Evolutionary conservation across 2,113 vertebrate genomes (phyloP).

Genomic region (Myanophis thanlyinensis): DNA sequence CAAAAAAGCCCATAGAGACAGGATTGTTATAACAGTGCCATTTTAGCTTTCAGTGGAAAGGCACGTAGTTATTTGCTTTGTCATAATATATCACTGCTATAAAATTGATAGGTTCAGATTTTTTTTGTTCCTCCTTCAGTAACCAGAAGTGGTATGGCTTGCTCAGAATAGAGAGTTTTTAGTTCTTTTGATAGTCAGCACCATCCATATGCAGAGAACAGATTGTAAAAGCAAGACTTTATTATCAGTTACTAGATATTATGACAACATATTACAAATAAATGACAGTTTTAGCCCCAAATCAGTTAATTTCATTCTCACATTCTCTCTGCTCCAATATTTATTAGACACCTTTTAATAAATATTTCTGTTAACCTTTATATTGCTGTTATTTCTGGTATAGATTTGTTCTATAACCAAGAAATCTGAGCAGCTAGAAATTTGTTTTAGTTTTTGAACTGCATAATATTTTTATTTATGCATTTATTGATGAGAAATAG

Average conservation of each 20-base stretch:
- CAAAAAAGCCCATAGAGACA: neutral
- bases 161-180: conserved; percentile 53
- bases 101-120: neutral
- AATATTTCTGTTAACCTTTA: conserved; percentile 37
- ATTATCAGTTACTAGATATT: conserved; percentile 54
- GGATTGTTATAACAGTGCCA: neutral
- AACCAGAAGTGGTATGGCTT: conserved; percentile 52
- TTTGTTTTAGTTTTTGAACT: neutral
- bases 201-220: conserved; percentile 60
- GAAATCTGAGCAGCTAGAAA: neutral
- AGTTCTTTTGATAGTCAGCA: conserved; percentile 57
- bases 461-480: neutral
- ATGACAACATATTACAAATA: conserved; percentile 36
- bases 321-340: conserved; percentile 25
- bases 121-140: conserved; percentile 34
- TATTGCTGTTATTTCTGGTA: conserved; percentile 7
- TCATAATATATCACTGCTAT: neutral
- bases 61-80: neutral
- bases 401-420: neutral
- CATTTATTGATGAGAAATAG: neutral
- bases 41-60: neutral
- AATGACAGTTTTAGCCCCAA: conserved; percentile 45
- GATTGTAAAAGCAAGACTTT: conserved; percentile 46
- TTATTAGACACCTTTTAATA: conserved; percentile 33
- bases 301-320: conserved; percentile 54